These are phyloP conservation scores for Cyprinella venusta DNA, from an alignment of 2,797 vertebrate species.

Conservation along the genomic window DNA sequence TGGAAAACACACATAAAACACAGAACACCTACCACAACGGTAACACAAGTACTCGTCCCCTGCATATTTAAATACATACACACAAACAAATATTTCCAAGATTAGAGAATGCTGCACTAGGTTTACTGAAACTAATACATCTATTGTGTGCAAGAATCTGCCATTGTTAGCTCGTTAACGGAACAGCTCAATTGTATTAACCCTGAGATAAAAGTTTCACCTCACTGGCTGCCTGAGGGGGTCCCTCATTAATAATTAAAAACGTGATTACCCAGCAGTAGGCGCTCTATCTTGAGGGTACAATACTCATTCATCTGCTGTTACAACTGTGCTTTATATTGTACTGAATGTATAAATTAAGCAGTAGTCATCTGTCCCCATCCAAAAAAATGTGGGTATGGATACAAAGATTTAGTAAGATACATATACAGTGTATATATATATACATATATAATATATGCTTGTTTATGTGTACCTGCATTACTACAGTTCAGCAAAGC, in stretches of 20 bases:
- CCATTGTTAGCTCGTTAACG: constrained; percentile 3
- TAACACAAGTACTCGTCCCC: constrained; percentile 78
- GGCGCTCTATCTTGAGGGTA: constrained; percentile 15
- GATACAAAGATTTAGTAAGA: neutral
- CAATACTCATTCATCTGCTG: constrained; percentile 7
- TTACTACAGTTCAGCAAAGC: constrained; percentile 82
- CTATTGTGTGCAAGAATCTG: neutral
- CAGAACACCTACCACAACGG: constrained; percentile 76
- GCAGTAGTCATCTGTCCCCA: constrained; percentile 3
- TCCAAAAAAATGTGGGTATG: neutral
- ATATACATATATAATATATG: neutral
- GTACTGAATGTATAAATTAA: constrained; percentile 23
- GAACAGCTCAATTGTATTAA: neutral
- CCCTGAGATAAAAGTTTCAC: neutral
- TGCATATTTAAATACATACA: constrained; percentile 69
- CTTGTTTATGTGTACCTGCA: constrained; percentile 72
- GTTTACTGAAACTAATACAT: neutral
- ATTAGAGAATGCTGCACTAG: constrained; percentile 15
- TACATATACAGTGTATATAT: neutral
- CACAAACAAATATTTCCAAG: constrained; percentile 50
- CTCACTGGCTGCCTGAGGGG: constrained; percentile 29
- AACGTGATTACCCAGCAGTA: constrained; percentile 2
- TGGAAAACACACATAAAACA: constrained; percentile 19
- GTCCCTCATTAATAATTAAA: constrained; percentile 57
- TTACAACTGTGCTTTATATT: constrained; percentile 1